Evolutionary conservation across 2,888 invertebrate genomes (phyloP).

Genomic region (Nymphalis c-album): DNA sequence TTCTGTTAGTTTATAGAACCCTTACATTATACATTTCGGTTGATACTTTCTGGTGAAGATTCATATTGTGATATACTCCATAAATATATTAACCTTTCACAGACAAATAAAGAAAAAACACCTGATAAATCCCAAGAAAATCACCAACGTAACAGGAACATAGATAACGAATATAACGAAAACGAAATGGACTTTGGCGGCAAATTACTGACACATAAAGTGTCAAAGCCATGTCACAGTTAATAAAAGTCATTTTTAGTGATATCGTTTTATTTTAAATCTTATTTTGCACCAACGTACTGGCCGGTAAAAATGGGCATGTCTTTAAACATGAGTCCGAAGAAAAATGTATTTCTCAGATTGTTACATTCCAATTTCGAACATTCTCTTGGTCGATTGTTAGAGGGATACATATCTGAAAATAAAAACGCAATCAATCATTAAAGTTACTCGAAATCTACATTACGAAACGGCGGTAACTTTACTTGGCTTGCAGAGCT

Average conservation of each 20-base stretch:
- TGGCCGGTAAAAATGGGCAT: conserved; percentile 19
- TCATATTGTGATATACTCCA: too few species aligned
- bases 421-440: background rate
- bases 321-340: conserved; percentile 20
- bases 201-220: background rate
- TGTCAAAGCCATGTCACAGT: background rate
- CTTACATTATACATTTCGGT: too few species aligned
- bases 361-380: background rate
- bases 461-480: too few species aligned
- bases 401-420: conserved; percentile 17
- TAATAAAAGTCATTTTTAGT: background rate
- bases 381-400: background rate
- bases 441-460: too few species aligned
- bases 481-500: background rate
- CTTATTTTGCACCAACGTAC: conserved; percentile 3
- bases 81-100: too few species aligned
- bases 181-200: background rate
- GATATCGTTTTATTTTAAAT: background rate
- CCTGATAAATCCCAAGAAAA: background rate
- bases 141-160: background rate
- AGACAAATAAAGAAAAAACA: too few species aligned
- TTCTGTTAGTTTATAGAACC: too few species aligned
- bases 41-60: too few species aligned
- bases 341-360: conserved; percentile 14
- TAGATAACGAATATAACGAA: too few species aligned